Evolutionary conservation across 1,140 invertebrate genomes (phyloP), one percentile per base, ranked within the genome.

Genomic region (Antheraea mylitta): DNA sequence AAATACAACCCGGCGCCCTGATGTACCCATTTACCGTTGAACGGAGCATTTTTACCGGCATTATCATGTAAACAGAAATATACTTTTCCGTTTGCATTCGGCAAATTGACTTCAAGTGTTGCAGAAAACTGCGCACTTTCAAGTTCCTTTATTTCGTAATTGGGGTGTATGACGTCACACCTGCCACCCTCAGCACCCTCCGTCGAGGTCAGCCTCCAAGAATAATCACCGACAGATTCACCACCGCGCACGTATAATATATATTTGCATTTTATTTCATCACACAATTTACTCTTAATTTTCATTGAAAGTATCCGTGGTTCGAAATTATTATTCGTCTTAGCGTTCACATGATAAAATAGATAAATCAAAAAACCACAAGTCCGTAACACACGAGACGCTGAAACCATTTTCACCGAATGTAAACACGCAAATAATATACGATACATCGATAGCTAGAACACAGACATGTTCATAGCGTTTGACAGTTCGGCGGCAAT

Each of bases 401-500:
- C 79, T 82, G 77, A 71, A 74, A 84, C 85, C 91, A 92, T 92
- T 76, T 87, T 89, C 76, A 75, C 37, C 38, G 62, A 72, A 62
- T 64, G 73, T 64, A 73, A 73, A 68, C 72, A 66, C 42, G 48
- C 74, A 83, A 83, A 70, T 67, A 86, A 82, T 71, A 78, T 73
- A 72, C 69, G 74, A 64, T 67, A 68, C 19, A 71, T 67, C 72
- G 72, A 76, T 58, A 60, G 66, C 65, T 72, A 30, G 22, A 30
- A 82, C 70, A 80, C 70, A 77, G 85, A 88, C 86, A 87, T 89
- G 73, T 85, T 89, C 18, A 85, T 73, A 67, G 64, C 67, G 60
- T 72, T 83, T 89, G 85, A 89, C 87, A 89, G 79, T 83, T 81
- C 76, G 82, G 86, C 85, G 84, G 85, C 81, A 87, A 85, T 84